Evolutionary conservation across 2,797 vertebrate species (phyloP).

Genomic region (Gobio occitaniae): DNA sequence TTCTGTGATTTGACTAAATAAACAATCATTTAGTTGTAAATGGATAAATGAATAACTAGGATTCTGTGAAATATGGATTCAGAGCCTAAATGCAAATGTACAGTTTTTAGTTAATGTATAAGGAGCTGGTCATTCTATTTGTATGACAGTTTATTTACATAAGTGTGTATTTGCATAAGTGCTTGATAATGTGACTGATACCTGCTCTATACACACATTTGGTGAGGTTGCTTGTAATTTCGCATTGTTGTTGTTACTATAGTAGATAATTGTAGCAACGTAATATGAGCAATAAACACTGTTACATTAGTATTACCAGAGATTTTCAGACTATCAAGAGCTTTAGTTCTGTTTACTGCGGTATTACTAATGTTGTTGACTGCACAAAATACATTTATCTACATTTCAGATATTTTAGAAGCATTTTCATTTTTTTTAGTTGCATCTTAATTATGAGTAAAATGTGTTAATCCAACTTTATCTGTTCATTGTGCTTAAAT

Average conservation of each 20-base stretch:
- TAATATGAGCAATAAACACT: not conserved
- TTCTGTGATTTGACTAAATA: constrained; percentile 7
- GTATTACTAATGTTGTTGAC: not conserved
- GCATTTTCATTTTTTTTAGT: not conserved
- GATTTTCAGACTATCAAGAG: not conserved
- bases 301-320: not conserved
- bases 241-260: not conserved
- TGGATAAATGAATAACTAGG: not conserved
- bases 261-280: not conserved
- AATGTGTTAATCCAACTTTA: not conserved
- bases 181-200: not conserved
- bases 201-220: not conserved
- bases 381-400: not conserved
- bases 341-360: not conserved
- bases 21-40: not conserved
- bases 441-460: not conserved
- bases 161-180: not conserved
- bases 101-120: not conserved
- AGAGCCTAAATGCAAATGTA: not conserved
- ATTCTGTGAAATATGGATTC: not conserved
- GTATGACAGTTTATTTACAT: constrained; percentile 10
- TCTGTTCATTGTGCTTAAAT: not conserved
- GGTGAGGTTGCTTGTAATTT: not conserved
- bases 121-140: not conserved
- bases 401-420: not conserved